Evolutionary conservation across 2,113 vertebrate genomes (phyloP), one percentile per base, ranked within the genome.

Genomic region (Podarcis raffonei): DNA sequence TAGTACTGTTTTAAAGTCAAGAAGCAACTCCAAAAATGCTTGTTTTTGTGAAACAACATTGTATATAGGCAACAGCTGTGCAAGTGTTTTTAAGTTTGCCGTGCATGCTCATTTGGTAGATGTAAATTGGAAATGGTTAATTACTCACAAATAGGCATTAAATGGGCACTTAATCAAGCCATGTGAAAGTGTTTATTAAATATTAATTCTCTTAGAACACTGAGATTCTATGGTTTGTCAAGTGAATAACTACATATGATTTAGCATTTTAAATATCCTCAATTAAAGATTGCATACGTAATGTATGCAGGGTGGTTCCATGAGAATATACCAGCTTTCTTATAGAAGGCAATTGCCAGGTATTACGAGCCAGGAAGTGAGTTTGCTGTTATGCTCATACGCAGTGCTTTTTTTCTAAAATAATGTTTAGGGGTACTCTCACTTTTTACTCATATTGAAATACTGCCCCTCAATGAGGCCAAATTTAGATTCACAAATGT

Each of bases 141-240:
- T 95, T 96, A 92, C 89, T 94, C 89, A 91, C 77, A 97, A 96
- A 96, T 89, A 94, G 20, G 37, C 71, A 89, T 90, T 95, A 95
- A 95, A 96, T 88, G 94, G 88, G 93, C 59, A 85, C 94, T 96
- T 94, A 84, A 95, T 92, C 89, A 95, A 94, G 90, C 53, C 87
- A 8, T 92, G 84, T 90, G 79, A 5, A 93, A 94, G 77, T 94
- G 85, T 93, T 95, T 95, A 92, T 95, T 95, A 95, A 95, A 96
- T 95, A 93, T 92, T 71, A 95, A 96, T 96, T 95, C 95, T 95
- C 95, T 95, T 94, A 95, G 93, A 96, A 94, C 89, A 91, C 77
- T 27, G 13, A 94, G 87, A 95, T 94, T 89, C 77, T 87, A 92
- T 86, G 79, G 89, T 90, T 80, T 94, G 89, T 91, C 95, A 94